Conservation (phyloP, 2,888 invertebrate species). For the Neuroscelio doddi region DNA sequence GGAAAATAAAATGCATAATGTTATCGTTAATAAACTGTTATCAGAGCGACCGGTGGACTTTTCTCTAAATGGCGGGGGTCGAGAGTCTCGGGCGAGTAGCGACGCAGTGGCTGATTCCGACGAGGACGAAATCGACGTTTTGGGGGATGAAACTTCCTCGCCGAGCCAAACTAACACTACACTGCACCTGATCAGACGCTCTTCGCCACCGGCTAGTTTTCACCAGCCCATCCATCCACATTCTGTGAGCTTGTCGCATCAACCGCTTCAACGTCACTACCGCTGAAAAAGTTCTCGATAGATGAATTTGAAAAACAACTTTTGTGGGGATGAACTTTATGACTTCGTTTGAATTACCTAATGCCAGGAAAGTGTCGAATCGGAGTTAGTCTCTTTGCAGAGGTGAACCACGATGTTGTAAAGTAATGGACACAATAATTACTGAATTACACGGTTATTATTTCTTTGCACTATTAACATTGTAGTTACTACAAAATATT, state of each 20-base stretch:
- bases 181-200: slow-evolving; percentile 50
- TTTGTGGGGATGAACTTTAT: too few relatives aligned
- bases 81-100: slow-evolving; percentile 67
- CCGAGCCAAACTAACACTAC: slow-evolving; percentile 37
- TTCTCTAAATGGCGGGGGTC: slow-evolving; percentile 62
- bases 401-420: background rate
- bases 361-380: slow-evolving; percentile 21
- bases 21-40: slow-evolving; percentile 16
- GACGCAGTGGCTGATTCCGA: slow-evolving; percentile 65
- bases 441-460: too few relatives aligned
- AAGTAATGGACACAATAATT: slow-evolving; percentile 4
- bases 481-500: slow-evolving; percentile 22
- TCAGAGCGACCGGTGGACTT: slow-evolving; percentile 69
- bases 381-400: background rate
- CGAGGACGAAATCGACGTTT: slow-evolving; percentile 68
- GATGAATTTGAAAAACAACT: too few relatives aligned
- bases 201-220: slow-evolving; percentile 53
- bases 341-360: slow-evolving; percentile 23
- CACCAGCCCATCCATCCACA: slow-evolving; percentile 60
- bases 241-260: slow-evolving; percentile 59
- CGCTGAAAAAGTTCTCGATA: slow-evolving; percentile 60
- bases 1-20: too few relatives aligned
- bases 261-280: slow-evolving; percentile 65
- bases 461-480: slow-evolving; percentile 22
- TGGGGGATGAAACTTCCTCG: slow-evolving; percentile 66